phyloP scores from a whole-genome alignment of 2,888 invertebrate genomes.

The Diarsia dahlii region DNA sequence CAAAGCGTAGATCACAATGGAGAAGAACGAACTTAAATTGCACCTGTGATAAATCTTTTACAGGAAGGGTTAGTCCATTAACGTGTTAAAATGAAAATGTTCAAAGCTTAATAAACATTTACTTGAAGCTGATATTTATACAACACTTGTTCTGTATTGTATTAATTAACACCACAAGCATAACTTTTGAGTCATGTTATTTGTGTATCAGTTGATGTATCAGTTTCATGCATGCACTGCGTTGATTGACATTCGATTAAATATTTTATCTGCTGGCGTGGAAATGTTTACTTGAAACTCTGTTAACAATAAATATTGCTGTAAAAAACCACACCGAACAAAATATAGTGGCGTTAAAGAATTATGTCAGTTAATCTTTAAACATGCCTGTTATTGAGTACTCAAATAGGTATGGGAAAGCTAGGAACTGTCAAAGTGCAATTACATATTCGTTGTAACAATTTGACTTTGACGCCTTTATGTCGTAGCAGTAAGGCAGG shows the following conservation, averaged over 20 bases:
- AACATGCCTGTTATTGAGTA: not conserved
- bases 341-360: not conserved
- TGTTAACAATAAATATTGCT: slow-evolving; percentile 8
- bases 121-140: slow-evolving; percentile 9
- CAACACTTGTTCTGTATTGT: slow-evolving; percentile 36
- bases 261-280: slow-evolving; percentile 28
- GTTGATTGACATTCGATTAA: slow-evolving; percentile 49
- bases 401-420: not conserved
- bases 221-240: slow-evolving; percentile 35
- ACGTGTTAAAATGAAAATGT: slow-evolving; percentile 3
- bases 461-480: not conserved
- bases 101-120: slow-evolving; percentile 6
- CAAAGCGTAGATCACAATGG: too few species aligned
- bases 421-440: not conserved
- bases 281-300: slow-evolving; percentile 22
- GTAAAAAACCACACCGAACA: not conserved
- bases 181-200: slow-evolving; percentile 21
- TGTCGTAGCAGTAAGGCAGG: not conserved
- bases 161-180: slow-evolving; percentile 33
- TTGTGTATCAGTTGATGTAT: slow-evolving; percentile 36
- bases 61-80: too few species aligned
- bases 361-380: not conserved
- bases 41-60: not conserved
- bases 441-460: not conserved
- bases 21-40: not conserved